phyloP scores from a whole-genome alignment of 2,888 invertebrate species.

The Agrilus cyanescens region DNA sequence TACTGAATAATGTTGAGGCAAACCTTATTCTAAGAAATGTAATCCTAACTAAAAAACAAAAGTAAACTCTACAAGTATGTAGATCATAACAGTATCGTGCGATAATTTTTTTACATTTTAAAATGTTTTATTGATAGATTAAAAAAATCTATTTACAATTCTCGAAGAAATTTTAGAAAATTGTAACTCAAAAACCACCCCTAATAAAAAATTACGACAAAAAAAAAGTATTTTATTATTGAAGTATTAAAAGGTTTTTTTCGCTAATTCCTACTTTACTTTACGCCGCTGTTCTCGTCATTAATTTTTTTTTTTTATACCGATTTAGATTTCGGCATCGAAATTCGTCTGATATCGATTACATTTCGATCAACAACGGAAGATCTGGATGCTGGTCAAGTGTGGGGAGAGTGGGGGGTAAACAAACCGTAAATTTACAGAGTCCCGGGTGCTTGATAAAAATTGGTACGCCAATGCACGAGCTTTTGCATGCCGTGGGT shows the following conservation, averaged over 20 bases:
- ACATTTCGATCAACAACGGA: conserved; percentile 54
- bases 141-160: no score
- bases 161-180: no score
- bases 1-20: no score
- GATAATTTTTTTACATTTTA: no score
- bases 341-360: conserved; percentile 48
- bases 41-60: no score
- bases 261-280: no score
- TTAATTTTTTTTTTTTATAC: background rate
- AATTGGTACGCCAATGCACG: conserved; percentile 66
- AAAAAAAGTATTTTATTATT: background rate
- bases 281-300: background rate
- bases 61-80: no score
- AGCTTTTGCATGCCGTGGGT: conserved; percentile 67
- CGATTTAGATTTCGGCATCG: conserved; percentile 48
- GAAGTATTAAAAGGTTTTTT: background rate
- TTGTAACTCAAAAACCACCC: no score
- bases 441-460: conserved; percentile 59
- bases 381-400: conserved; percentile 73
- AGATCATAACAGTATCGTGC: no score
- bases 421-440: conserved; percentile 64
- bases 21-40: no score
- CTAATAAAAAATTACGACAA: background rate
- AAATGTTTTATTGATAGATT: no score
- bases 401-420: conserved; percentile 56